These are phyloP conservation scores for Andrena hattorfiana DNA, from an alignment of 2,888 invertebrate species.

Conservation along the genomic window DNA sequence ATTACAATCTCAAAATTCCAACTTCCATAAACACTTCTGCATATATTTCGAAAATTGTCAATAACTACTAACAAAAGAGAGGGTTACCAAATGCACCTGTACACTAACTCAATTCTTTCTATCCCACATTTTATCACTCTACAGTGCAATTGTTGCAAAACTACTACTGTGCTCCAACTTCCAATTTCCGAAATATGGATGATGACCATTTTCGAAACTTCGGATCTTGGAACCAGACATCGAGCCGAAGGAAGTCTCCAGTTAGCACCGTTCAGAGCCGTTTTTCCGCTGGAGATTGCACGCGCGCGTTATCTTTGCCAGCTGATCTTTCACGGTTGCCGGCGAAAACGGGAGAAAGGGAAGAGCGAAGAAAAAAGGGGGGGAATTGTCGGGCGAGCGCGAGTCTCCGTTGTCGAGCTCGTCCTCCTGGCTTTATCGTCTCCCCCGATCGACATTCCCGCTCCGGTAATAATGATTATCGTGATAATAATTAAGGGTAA, in stretches of 20 bases:
- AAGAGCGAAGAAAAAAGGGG: conserved; percentile 23
- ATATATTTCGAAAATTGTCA: too few relatives aligned
- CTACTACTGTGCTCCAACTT: too few relatives aligned
- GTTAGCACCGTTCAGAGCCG: conserved; percentile 25
- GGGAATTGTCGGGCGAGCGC: conserved; percentile 8
- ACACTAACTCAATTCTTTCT: too few relatives aligned
- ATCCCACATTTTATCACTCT: too few relatives aligned
- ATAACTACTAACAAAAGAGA: too few relatives aligned
- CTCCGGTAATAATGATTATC: conserved; percentile 75
- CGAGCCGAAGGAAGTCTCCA: conserved; percentile 11
- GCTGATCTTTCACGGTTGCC: conserved; percentile 26
- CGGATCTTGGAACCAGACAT: too few relatives aligned
- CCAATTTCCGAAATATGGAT: too few relatives aligned
- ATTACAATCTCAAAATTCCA: too few relatives aligned
- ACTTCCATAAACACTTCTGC: too few relatives aligned
- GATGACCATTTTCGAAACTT: too few relatives aligned
- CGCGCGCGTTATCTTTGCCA: conserved; percentile 19
- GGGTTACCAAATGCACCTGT: too few relatives aligned
- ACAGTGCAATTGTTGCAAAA: too few relatives aligned
- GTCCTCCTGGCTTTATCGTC: conserved; percentile 62
- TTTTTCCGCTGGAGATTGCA: conserved; percentile 25
- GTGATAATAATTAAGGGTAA: conserved; percentile 77
- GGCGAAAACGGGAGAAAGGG: conserved; percentile 6
- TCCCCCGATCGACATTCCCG: conserved; percentile 71
- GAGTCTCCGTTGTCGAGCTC: conserved; percentile 16